A percentile compares a stretch with the other conserved stretches of the same genome.
Evolutionary conservation across 1,140 invertebrate genomes (phyloP).

Genomic region (Conus ventricosus): DNA sequence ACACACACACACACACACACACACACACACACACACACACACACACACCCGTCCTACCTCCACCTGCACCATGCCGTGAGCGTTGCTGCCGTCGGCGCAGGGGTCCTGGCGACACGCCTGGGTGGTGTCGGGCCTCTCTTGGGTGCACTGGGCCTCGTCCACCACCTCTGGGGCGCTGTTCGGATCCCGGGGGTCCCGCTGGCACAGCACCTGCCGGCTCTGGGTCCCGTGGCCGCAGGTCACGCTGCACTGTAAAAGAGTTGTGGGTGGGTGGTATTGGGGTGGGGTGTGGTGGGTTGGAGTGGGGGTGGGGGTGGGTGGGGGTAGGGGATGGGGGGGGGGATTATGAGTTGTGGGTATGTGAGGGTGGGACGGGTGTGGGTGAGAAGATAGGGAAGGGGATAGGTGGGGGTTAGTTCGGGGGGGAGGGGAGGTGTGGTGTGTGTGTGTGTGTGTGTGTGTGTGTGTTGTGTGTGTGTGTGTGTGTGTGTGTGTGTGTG

Average conservation of each 20-base stretch:
- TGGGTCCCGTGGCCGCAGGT: constrained; percentile 52
- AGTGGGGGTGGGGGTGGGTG: too few relatives aligned
- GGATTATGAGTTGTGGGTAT: background rate
- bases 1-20: constrained; percentile 24
- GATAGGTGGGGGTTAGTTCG: too few relatives aligned
- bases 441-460: too few relatives aligned
- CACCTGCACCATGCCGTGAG: constrained; percentile 89
- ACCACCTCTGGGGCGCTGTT: constrained; percentile 18
- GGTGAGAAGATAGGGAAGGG: too few relatives aligned
- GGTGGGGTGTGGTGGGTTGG: too few relatives aligned
- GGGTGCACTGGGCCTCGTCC: constrained; percentile 4
- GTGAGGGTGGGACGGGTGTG: too few relatives aligned
- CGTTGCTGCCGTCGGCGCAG: constrained; percentile 40
- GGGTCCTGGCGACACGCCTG: constrained; percentile 22
- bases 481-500: too few relatives aligned
- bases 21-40: constrained; percentile 12
- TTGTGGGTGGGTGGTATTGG: background rate
- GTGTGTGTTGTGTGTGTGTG: too few relatives aligned
- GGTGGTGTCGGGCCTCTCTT: background rate
- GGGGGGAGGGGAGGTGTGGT: too few relatives aligned
- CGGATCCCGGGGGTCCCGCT: constrained; percentile 27
- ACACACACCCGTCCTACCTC: constrained; percentile 82
- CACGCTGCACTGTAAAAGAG: constrained; percentile 47
- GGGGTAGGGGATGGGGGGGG: background rate
- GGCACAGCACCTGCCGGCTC: constrained; percentile 47